phyloP scores from a whole-genome alignment of 2,888 invertebrate genomes.

The Thumatha senex region DNA sequence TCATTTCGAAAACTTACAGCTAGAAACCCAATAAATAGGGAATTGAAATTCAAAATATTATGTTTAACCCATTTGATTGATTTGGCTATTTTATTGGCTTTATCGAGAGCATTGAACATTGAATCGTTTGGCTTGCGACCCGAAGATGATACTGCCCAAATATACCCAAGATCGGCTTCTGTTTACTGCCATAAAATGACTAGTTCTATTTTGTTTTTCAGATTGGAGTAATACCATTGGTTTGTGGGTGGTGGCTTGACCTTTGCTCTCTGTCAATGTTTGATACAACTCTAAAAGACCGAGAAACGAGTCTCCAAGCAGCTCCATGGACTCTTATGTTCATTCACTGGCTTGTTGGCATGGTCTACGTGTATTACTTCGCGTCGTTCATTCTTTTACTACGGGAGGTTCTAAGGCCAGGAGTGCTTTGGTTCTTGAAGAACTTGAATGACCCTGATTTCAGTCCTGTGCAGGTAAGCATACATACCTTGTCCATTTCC shows the following conservation, averaged over 20 bases:
- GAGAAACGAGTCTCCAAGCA: constrained; percentile 93
- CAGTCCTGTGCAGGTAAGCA: constrained; percentile 95
- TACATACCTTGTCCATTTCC: neutral
- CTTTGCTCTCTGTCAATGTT: constrained; percentile 97
- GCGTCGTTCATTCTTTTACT: constrained; percentile 97
- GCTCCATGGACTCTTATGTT: constrained; percentile 99
- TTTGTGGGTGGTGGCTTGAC: constrained; percentile 99
- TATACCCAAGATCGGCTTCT: no score
- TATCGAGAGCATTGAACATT: no score
- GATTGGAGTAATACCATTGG: constrained; percentile 97
- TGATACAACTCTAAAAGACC: constrained; percentile 93
- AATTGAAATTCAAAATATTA: no score
- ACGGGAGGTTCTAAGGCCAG: constrained; percentile 97
- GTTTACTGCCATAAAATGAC: no score
- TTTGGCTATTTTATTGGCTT: no score
- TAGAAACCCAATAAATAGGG: no score
- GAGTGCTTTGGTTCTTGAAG: constrained; percentile 98
- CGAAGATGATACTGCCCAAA: no score
- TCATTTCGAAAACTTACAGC: no score
- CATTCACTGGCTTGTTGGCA: constrained; percentile 99
- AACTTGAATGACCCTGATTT: constrained; percentile 99
- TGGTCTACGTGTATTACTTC: constrained; percentile 99
- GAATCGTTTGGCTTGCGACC: no score
- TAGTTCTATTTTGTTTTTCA: constrained; percentile 25
- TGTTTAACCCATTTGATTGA: no score